phyloP scores from a whole-genome alignment of 1,140 invertebrate genomes.

The Drosophila arizonae region DNA sequence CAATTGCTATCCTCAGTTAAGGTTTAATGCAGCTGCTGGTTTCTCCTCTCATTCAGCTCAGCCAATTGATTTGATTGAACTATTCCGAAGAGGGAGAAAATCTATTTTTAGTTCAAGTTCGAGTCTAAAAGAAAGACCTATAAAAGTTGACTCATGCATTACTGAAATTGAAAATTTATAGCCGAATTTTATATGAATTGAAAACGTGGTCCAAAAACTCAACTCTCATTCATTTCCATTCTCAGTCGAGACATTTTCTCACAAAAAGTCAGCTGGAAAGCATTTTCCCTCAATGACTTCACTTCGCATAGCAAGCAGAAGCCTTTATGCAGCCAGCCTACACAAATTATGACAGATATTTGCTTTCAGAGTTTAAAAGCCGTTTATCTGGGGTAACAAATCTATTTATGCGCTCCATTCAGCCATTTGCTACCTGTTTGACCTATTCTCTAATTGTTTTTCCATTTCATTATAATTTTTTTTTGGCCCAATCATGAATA shows the following conservation, averaged over 20 bases:
- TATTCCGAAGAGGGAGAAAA: too few species aligned
- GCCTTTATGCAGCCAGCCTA: constrained; percentile 21
- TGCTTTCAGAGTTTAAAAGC: constrained; percentile 44
- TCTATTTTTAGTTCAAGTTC: too few species aligned
- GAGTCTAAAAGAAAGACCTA: too few species aligned
- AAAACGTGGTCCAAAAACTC: too few species aligned
- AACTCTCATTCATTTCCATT: too few species aligned
- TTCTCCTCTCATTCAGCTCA: too few species aligned
- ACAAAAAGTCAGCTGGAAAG: background rate
- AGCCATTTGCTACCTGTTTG: constrained; percentile 67
- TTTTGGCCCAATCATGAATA: constrained; percentile 48
- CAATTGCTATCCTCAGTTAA: too few species aligned
- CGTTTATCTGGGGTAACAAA: constrained; percentile 51
- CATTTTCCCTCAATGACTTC: background rate
- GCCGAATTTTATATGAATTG: too few species aligned
- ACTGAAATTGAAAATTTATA: too few species aligned
- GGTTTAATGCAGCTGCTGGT: too few species aligned
- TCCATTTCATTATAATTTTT: constrained; percentile 33
- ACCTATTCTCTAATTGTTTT: constrained; percentile 55
- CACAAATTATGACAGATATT: constrained; percentile 56
- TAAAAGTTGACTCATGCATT: too few species aligned
- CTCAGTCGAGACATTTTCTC: constrained; percentile 10
- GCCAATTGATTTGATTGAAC: too few species aligned
- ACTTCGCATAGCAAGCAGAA: constrained; percentile 7
- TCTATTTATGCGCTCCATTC: constrained; percentile 49